A percentile compares a stretch with the other conserved stretches of the same genome.
These are phyloP conservation scores for Drymodes brunneopygia DNA, from an alignment of 2,113 vertebrate genomes.

Conservation along the genomic window DNA sequence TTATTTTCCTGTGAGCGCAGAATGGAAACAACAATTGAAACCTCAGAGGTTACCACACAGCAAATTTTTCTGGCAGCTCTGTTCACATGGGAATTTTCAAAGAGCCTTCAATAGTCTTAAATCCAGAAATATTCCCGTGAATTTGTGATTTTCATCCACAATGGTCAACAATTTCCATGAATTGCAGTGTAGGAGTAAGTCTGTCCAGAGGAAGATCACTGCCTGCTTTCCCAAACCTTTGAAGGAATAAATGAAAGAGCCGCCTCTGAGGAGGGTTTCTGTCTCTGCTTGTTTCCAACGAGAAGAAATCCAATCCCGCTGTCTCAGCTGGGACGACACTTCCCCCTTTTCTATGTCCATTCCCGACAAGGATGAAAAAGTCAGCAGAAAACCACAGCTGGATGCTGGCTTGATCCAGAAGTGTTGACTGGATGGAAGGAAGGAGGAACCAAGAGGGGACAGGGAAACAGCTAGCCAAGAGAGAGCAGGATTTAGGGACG, in stretches of 20 bases:
- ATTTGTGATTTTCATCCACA: background rate
- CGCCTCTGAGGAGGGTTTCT: background rate
- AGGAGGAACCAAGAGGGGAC: background rate
- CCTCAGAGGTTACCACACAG: slow-evolving; percentile 30
- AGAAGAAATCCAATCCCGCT: background rate
- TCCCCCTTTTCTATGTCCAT: background rate
- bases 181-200: background rate
- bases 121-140: slow-evolving; percentile 27
- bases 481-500: background rate
- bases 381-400: background rate
- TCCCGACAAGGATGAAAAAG: background rate
- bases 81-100: slow-evolving; percentile 23
- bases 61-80: slow-evolving; percentile 17
- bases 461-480: background rate
- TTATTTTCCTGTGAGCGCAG: background rate
- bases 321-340: background rate
- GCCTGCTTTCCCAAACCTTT: background rate
- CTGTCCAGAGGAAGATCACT: background rate
- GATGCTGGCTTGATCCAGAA: background rate
- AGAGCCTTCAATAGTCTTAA: background rate
- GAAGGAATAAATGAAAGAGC: background rate
- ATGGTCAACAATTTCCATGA: slow-evolving; percentile 3
- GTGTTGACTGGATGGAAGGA: background rate
- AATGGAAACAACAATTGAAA: slow-evolving; percentile 46
- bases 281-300: background rate